A percentile compares a stretch with the other conserved stretches of the same genome.
These are phyloP conservation scores for Harpagifer antarcticus DNA, from an alignment of 2,797 vertebrate genomes.

Conservation along the genomic window DNA sequence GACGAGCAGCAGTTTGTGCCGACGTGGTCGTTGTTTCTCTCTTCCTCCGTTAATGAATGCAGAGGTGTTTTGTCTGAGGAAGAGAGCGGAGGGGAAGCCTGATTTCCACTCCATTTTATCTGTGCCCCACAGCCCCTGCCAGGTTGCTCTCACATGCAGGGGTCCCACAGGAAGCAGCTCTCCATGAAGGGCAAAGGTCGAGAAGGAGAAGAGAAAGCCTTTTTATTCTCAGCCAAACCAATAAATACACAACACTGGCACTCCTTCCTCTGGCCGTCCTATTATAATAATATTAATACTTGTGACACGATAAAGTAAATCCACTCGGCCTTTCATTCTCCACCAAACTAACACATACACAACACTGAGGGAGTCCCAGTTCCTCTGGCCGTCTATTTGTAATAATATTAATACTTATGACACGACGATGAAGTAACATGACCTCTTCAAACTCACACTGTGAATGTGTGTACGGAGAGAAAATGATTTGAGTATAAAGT, in stretches of 20 bases:
- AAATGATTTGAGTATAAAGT: background rate
- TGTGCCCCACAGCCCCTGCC: slow-evolving; percentile 78
- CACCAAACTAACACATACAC: slow-evolving; percentile 40
- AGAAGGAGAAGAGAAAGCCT: slow-evolving; percentile 66
- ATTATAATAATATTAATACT: slow-evolving; percentile 3
- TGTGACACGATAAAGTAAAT: background rate
- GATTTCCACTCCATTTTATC: slow-evolving; percentile 86
- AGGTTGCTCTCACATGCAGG: slow-evolving; percentile 72
- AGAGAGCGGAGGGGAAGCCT: slow-evolving; percentile 82
- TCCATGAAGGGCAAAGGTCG: slow-evolving; percentile 82
- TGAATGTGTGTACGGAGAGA: background rate
- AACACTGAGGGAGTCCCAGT: background rate
- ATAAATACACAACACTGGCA: slow-evolving; percentile 33
- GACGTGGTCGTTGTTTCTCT: slow-evolving; percentile 66
- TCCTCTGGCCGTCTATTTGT: background rate
- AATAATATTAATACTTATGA: background rate
- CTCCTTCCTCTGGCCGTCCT: slow-evolving; percentile 1
- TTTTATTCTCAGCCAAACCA: slow-evolving; percentile 54
- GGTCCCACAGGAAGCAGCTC: slow-evolving; percentile 84
- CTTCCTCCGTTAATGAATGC: slow-evolving; percentile 78
- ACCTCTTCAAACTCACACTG: slow-evolving; percentile 1
- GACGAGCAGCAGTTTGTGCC: slow-evolving; percentile 34
- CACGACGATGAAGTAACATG: background rate
- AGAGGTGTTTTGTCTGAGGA: slow-evolving; percentile 82
- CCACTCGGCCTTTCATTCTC: slow-evolving; percentile 63